Base-by-base conservation (phyloP, 2,797 vertebrate species). In the Microctenopoma stevenorrisi region DNA sequence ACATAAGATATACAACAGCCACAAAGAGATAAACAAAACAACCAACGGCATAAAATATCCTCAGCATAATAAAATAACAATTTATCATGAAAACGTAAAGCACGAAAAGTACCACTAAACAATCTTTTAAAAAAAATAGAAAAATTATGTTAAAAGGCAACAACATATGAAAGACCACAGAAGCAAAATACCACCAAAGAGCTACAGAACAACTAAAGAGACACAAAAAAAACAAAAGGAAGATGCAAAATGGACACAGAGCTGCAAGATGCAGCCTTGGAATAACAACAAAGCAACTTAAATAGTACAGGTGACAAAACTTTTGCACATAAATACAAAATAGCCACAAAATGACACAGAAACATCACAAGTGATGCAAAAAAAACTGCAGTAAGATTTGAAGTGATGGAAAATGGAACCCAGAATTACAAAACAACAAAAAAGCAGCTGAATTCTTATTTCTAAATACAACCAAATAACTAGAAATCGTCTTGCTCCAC, bases 301-400 rank as follows among this genome's bases (percentile, higher is more conserved):
- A 54, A 55, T 12, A 5, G 3, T 13, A 22, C 35, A 7, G 37
- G 7, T 4, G 51, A 37, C 9, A 16, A 18, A 16, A 15, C n/a
- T 22, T 22, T 22, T 22, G 22, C 5, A n/a, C 37, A 8, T 38
- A 38, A 8, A 38, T 38, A 11, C 9, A 8, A 38, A 38, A 38
- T 38, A 9, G 35, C 6, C 3, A 37, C 35, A 28, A 62, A 55
- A 42, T 26, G 30, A 49, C 5, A 22, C 22, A 22, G 22, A 22
- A 22, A 1, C 2, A 22, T 22, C 0, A 49, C 0, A 18, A 53
- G 5, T 8, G 13, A 57, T 2, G 0, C 46, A 22, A n/a, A 4
- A 47, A 47, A 22, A 22, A 22, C 22, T 22, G 28, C 28, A 30
- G 28, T 4, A 30, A 30, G 28, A 30, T 30, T 30, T 30, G 28